Base-by-base conservation (phyloP, 2,888 invertebrate genomes). In the Pterostichus madidus region DNA sequence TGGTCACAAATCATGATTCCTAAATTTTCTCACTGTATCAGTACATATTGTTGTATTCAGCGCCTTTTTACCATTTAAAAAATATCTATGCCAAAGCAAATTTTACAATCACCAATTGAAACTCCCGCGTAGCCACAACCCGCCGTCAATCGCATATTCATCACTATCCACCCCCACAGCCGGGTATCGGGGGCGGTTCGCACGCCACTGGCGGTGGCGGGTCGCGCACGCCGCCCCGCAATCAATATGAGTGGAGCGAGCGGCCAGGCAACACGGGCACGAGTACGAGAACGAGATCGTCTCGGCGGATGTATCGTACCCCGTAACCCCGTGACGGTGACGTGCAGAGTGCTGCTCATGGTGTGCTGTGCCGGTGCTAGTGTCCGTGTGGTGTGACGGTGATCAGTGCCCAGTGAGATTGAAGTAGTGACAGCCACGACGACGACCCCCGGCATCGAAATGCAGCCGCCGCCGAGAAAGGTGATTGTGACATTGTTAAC, bases 381-480 rank as follows among this genome's bases (percentile, higher is more conserved):
- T 46, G 75, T n/a, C 31, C 75, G 75, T 11, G 44, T 75, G 49
- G 75, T 49, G 75, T 52, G 49, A 35, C 39, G 39, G 39, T 5
- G 39, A 39, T 7, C 39, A 49, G 75, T 75, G 75, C 75, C 59
- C 11, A 59, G 59, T 59, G 59, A 10, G 39, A 39, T 39, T 39
- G 39, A 39, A 31, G 59, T 10, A 31, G 24, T 24, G 59, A 59
- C 24, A 59, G 59, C 8, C 59, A 17, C 24, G 17, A 56, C 53
- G 15, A 24, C 24, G 39, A 39, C 56, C 56, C 56, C 56, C 56
- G 56, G 56, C 56, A 1, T 56, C 61, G 32, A 61, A 91, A 96
- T 96, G 96, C 96, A 96, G 93, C 96, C 96, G 88, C 96, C 96
- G 88, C 96, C 96, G 89, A 94, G 96, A 91, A 96, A 96, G 95